These are phyloP conservation scores for Cranoglanis bouderius DNA, from an alignment of 2,113 vertebrate species.

Conservation along the genomic window DNA sequence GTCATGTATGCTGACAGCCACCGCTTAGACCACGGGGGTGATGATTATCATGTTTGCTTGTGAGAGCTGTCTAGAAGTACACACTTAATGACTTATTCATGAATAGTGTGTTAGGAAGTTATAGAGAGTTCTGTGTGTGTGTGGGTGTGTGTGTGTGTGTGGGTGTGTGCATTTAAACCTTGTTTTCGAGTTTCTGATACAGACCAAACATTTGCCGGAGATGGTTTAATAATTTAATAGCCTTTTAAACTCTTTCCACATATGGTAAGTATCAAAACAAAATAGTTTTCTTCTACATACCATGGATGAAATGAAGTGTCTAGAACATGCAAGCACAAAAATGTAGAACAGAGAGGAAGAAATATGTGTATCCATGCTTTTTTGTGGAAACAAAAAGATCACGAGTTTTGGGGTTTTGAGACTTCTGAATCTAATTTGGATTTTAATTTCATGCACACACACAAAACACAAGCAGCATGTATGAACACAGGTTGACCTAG, in stretches of 20 bases:
- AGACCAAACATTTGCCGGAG: neutral
- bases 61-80: neutral
- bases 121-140: neutral
- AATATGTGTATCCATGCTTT: neutral
- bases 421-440: conserved; percentile 5
- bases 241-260: neutral
- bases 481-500: conserved; percentile 26
- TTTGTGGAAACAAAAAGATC: neutral
- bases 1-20: neutral
- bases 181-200: neutral
- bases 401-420: neutral
- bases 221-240: neutral
- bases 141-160: conserved; percentile 10
- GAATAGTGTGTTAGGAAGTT: neutral
- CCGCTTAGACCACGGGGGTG: neutral
- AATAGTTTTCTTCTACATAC: neutral
- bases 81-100: conserved; percentile 24
- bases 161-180: conserved; percentile 12
- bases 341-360: neutral
- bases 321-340: neutral
- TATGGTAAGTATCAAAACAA: neutral
- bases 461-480: neutral
- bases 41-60: conserved; percentile 12
- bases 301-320: neutral
- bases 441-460: neutral